Conservation (phyloP, 2,113 vertebrate species). For the Cephalopholis sonnerati region DNA sequence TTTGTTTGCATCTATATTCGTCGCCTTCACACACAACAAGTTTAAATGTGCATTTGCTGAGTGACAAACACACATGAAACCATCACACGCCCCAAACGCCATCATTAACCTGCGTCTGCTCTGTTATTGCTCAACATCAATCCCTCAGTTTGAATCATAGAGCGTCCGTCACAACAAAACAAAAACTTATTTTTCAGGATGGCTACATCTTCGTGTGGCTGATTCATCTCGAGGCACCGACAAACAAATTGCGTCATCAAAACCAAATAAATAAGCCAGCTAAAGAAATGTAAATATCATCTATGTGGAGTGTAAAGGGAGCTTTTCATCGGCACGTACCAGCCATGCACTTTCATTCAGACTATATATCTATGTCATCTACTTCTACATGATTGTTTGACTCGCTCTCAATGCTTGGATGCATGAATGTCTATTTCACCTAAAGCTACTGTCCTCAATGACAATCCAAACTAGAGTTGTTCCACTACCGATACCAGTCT, state of each 20-base stretch:
- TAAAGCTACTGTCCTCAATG: slow-evolving; percentile 33
- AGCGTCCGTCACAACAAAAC: neutral
- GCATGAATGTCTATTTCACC: slow-evolving; percentile 7
- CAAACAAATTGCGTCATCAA: slow-evolving; percentile 12
- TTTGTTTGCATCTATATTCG: slow-evolving; percentile 5
- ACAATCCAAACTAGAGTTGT: neutral
- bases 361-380: slow-evolving; percentile 18
- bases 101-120: neutral
- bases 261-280: slow-evolving; percentile 15
- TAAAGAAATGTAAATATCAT: slow-evolving; percentile 13
- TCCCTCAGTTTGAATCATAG: neutral
- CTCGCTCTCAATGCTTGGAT: slow-evolving; percentile 42
- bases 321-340: slow-evolving; percentile 49
- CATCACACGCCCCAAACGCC: neutral
- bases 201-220: slow-evolving; percentile 23
- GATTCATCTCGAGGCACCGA: slow-evolving; percentile 27
- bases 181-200: neutral
- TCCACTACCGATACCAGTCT: too few species aligned
- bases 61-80: slow-evolving; percentile 68
- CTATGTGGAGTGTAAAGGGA: slow-evolving; percentile 43
- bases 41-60: slow-evolving; percentile 66
- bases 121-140: slow-evolving; percentile 49
- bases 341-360: slow-evolving; percentile 65
- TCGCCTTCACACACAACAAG: neutral
- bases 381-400: slow-evolving; percentile 64